These are phyloP conservation scores for Osmerus mordax DNA, from an alignment of 2,113 vertebrate species.

Conservation along the genomic window DNA sequence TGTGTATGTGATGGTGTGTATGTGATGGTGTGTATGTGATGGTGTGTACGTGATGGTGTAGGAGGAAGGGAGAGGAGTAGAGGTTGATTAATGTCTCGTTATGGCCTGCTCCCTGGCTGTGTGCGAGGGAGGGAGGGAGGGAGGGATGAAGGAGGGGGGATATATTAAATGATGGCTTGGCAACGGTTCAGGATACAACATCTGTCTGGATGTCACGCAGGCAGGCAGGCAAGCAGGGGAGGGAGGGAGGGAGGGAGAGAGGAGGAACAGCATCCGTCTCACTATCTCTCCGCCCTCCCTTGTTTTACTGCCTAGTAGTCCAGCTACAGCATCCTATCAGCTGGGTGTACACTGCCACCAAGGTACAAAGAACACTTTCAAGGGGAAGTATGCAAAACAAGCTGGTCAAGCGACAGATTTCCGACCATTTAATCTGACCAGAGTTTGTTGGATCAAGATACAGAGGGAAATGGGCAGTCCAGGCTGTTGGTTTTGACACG, in stretches of 20 bases:
- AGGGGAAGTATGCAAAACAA: no score
- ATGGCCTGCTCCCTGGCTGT: background rate
- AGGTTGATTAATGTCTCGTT: slow-evolving; percentile 3
- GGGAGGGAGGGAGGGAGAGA: background rate
- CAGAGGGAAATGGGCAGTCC: no score
- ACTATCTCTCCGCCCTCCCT: background rate
- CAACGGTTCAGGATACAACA: slow-evolving; percentile 22
- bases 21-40: no score
- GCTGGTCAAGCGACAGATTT: no score
- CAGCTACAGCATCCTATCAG: background rate
- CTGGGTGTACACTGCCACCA: no score
- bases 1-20: no score
- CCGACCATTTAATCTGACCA: no score
- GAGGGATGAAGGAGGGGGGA: background rate
- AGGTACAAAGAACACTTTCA: no score
- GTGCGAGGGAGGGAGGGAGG: background rate
- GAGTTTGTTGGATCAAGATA: no score
- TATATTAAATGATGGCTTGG: slow-evolving; percentile 36
- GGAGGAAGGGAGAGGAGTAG: background rate
- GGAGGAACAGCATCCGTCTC: background rate
- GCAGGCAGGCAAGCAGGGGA: background rate
- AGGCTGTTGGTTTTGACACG: background rate
- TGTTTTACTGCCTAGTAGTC: slow-evolving; percentile 8
- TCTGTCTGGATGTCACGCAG: slow-evolving; percentile 36
- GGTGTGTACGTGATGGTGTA: background rate